Evolutionary conservation across 1,140 invertebrate species (phyloP).

Genomic region (Scaptomyza hsui): DNA sequence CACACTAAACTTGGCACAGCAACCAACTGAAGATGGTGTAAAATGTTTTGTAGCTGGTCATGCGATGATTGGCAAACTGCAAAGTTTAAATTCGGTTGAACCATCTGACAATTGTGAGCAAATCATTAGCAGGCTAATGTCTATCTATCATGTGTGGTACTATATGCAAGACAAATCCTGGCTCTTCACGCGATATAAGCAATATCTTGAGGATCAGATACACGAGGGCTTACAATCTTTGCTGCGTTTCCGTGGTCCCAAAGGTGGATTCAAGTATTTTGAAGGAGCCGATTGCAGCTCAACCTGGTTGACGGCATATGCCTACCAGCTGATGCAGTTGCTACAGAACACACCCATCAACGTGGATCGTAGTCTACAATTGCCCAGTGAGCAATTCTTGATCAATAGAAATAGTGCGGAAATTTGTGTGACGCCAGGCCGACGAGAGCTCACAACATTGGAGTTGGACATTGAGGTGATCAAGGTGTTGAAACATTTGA

Average conservation of each 20-base stretch:
- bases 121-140: slow-evolving; percentile 37
- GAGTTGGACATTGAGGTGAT: slow-evolving; percentile 26
- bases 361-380: background rate
- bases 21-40: background rate
- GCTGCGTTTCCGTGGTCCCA: background rate
- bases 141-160: slow-evolving; percentile 13
- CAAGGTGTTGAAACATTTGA: background rate
- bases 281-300: slow-evolving; percentile 6
- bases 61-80: background rate
- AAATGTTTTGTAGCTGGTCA: slow-evolving; percentile 13
- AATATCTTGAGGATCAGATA: slow-evolving; percentile 4
- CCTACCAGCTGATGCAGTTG: background rate
- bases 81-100: background rate
- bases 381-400: slow-evolving; percentile 11
- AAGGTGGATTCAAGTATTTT: slow-evolving; percentile 24
- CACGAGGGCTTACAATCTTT: slow-evolving; percentile 34
- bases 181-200: background rate
- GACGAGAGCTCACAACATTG: background rate
- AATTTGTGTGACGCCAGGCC: background rate
- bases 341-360: background rate
- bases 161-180: background rate
- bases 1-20: background rate
- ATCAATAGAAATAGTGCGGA: slow-evolving; percentile 1
- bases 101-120: slow-evolving; percentile 28
- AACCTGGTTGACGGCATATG: slow-evolving; percentile 39